phyloP scores from a whole-genome alignment of 2,888 invertebrate genomes.

The Bhutanitis thaidina region DNA sequence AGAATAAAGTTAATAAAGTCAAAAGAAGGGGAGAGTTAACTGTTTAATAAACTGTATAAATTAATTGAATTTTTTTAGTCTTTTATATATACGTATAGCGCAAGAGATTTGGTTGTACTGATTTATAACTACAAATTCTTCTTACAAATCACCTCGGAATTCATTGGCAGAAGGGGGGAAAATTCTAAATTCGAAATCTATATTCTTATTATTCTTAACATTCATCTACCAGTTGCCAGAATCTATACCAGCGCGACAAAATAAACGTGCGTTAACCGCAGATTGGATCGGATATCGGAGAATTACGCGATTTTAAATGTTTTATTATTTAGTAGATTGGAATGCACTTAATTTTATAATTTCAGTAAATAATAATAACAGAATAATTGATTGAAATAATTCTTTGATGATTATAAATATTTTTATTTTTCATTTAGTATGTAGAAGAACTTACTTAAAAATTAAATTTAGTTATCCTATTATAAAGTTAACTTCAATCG shows the following conservation, averaged over 20 bases:
- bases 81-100: conserved; percentile 11
- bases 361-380: too few relatives aligned
- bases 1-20: too few relatives aligned
- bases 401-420: too few relatives aligned
- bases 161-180: not conserved
- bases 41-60: not conserved
- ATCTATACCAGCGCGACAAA: not conserved
- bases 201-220: not conserved
- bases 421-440: too few relatives aligned
- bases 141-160: not conserved
- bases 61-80: conserved; percentile 6
- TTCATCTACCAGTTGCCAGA: conserved; percentile 2
- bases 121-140: not conserved
- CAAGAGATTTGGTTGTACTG: conserved; percentile 17
- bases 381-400: too few relatives aligned
- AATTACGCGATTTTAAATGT: too few relatives aligned
- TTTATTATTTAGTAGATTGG: too few relatives aligned
- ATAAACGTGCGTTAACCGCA: conserved; percentile 1
- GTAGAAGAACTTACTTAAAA: too few relatives aligned
- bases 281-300: not conserved
- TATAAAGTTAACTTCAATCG: too few relatives aligned
- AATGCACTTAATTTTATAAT: too few relatives aligned
- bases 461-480: too few relatives aligned
- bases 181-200: not conserved
- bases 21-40: too few relatives aligned